A percentile compares a stretch with the other conserved stretches of the same genome.
These are phyloP conservation scores for Lacerta viridis DNA, from an alignment of 2,797 vertebrate genomes.

Conservation along the genomic window DNA sequence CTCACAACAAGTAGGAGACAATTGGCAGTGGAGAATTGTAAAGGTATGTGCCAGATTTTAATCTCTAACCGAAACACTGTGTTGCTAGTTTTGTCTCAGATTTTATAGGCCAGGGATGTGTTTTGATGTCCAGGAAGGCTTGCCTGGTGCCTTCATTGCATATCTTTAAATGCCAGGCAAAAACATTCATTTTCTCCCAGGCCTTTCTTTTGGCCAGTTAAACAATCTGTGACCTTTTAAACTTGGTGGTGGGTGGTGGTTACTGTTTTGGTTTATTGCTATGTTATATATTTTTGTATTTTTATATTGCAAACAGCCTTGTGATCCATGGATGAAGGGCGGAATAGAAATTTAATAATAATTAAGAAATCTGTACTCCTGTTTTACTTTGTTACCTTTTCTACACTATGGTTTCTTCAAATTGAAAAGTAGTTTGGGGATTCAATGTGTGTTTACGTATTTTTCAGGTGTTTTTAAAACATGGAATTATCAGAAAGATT, in stretches of 20 bases:
- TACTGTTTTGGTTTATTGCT: no score
- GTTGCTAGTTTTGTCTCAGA: background rate
- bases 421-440: background rate
- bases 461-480: background rate
- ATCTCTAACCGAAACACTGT: background rate
- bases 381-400: background rate
- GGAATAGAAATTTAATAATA: no score
- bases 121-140: background rate
- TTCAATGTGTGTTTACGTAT: background rate
- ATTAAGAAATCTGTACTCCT: background rate
- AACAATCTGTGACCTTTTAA: no score
- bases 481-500: background rate
- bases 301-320: no score
- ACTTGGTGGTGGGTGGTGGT: no score
- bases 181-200: no score
- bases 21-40: constrained; percentile 82
- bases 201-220: no score
- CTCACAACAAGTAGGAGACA: constrained; percentile 81
- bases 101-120: background rate
- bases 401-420: background rate
- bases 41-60: constrained; percentile 74
- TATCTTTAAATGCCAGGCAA: background rate
- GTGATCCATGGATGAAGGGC: no score
- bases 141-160: no score
- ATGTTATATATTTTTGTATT: no score